A percentile compares a stretch with the other conserved stretches of the same genome.
These are phyloP conservation scores for Myrmophylax atrothorax DNA, from an alignment of 2,113 vertebrate species.

Conservation along the genomic window DNA sequence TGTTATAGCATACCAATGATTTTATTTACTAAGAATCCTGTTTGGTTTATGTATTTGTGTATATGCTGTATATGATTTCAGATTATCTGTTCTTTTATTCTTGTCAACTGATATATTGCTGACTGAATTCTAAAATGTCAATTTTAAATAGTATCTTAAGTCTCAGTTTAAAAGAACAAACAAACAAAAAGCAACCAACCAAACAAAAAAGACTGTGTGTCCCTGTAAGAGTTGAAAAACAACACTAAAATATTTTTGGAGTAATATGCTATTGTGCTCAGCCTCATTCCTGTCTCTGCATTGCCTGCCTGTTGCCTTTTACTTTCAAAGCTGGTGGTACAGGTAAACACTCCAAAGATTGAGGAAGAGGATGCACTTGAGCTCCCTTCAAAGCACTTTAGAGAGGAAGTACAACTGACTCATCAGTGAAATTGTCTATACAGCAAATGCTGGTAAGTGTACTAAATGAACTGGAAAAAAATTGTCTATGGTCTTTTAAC, in stretches of 20 bases:
- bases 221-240: not conserved
- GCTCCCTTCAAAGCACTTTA: constrained; percentile 63
- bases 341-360: constrained; percentile 66
- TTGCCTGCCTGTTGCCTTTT: constrained; percentile 67
- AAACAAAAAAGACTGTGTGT: not conserved
- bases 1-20: not conserved
- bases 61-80: not conserved
- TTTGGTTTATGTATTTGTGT: not conserved
- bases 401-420: constrained; percentile 60
- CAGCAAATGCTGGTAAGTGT: constrained; percentile 65
- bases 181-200: not conserved
- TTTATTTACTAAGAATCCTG: not conserved
- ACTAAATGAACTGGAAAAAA: constrained; percentile 4
- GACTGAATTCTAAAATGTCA: not conserved
- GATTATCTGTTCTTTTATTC: constrained; percentile 6
- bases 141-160: not conserved
- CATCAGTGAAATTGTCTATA: constrained; percentile 59
- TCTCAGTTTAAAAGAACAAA: not conserved
- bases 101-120: not conserved
- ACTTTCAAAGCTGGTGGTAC: constrained; percentile 60
- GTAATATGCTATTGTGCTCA: not conserved
- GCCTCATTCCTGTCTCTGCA: constrained; percentile 47
- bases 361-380: constrained; percentile 66
- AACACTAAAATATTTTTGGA: not conserved
- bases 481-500: not conserved